These are phyloP conservation scores for Capromys pilorides DNA, from an alignment of 2,797 vertebrate genomes.

Conservation along the genomic window DNA sequence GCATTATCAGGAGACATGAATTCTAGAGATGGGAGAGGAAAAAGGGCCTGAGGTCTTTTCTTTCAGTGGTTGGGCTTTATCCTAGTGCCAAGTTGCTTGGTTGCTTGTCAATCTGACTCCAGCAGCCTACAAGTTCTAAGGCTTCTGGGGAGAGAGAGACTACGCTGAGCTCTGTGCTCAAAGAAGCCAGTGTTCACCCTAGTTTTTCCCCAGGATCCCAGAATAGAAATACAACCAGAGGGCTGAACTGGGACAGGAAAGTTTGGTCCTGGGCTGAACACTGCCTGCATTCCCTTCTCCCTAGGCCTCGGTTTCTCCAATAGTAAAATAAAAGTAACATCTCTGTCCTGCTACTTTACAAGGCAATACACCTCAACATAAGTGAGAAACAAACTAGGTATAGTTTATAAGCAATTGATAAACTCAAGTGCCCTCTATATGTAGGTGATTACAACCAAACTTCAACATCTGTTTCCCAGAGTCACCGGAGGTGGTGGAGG, in stretches of 20 bases:
- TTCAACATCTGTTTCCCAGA: conserved; percentile 5
- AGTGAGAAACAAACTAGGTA: background rate
- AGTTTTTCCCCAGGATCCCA: background rate
- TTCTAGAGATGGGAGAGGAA: background rate
- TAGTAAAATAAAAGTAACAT: conserved; percentile 43
- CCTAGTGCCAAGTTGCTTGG: background rate
- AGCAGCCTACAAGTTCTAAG: background rate
- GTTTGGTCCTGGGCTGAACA: background rate
- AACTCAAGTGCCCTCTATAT: background rate
- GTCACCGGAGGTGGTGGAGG: background rate
- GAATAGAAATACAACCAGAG: background rate
- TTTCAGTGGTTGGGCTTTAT: background rate
- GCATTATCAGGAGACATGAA: background rate
- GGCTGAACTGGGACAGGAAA: background rate
- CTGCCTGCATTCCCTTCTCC: background rate
- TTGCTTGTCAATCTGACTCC: background rate
- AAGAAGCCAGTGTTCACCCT: background rate
- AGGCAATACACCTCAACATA: background rate
- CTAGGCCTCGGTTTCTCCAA: conserved; percentile 16
- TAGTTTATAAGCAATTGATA: conserved; percentile 2
- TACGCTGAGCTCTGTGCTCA: conserved; percentile 19
- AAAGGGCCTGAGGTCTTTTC: background rate
- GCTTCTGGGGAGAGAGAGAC: background rate
- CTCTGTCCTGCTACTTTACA: background rate
- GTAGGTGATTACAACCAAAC: background rate